phyloP scores from a whole-genome alignment of 2,888 invertebrate species.

The Bedellia somnulentella region DNA sequence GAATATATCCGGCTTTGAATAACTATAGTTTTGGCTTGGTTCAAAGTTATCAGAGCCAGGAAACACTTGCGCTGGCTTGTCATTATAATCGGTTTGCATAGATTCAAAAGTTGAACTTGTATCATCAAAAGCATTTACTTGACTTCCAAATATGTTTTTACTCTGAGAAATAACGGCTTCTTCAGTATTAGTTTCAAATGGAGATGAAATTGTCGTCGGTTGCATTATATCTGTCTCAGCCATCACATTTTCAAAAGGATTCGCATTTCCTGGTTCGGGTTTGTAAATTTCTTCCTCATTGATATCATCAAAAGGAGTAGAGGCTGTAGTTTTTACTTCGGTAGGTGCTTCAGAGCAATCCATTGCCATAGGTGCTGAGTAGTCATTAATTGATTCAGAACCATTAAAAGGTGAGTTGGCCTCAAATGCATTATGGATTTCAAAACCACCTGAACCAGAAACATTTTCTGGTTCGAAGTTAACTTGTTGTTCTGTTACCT shows the following conservation, averaged over 20 bases:
- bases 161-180: conserved; percentile 17
- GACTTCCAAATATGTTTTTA: conserved; percentile 13
- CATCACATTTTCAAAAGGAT: conserved; percentile 32
- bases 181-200: conserved; percentile 18
- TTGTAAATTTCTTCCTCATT: conserved; percentile 15
- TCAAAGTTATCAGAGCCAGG: too few relatives aligned
- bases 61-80: too few relatives aligned
- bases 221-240: conserved; percentile 13
- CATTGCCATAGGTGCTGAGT: too few relatives aligned
- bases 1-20: conserved; percentile 1
- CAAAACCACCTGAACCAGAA: too few relatives aligned
- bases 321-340: conserved; percentile 16
- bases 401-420: too few relatives aligned
- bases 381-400: too few relatives aligned
- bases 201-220: conserved; percentile 12
- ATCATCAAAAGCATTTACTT: conserved; percentile 11
- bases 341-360: conserved; percentile 33
- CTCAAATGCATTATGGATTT: too few relatives aligned
- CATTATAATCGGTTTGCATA: too few relatives aligned
- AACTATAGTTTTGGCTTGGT: too few relatives aligned
- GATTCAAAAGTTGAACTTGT: too few relatives aligned
- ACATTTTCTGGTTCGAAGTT: background rate
- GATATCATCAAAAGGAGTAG: conserved; percentile 31
- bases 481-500: too few relatives aligned
- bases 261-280: conserved; percentile 22